These are phyloP conservation scores for Stegostoma tigrinum DNA, from an alignment of 2,113 vertebrate genomes.

Conservation along the genomic window DNA sequence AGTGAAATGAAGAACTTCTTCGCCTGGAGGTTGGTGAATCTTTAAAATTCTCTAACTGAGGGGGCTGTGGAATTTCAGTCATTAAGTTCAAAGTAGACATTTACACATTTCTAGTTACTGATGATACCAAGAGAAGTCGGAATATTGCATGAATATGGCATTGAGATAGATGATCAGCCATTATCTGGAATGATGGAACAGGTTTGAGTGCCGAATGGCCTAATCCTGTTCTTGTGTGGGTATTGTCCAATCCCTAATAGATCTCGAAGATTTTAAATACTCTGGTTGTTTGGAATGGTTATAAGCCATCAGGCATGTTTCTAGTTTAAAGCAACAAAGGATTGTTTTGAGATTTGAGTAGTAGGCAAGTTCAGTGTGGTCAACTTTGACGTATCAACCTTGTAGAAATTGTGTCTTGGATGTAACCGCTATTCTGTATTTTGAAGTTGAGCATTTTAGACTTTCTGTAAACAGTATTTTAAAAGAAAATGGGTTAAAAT, in stretches of 20 bases:
- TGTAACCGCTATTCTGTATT: background rate
- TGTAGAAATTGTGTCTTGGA: background rate
- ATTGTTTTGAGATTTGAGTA: conserved; percentile 20
- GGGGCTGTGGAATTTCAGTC: no score
- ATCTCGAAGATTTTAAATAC: background rate
- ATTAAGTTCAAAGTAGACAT: no score
- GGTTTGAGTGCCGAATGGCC: no score
- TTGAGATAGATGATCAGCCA: no score
- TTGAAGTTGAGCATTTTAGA: background rate
- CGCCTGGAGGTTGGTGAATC: no score
- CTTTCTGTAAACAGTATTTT: background rate
- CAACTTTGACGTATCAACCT: background rate
- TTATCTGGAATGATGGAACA: no score
- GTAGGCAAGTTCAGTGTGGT: background rate
- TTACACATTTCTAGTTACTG: no score
- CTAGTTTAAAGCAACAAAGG: background rate
- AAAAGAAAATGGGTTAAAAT: conserved; percentile 21
- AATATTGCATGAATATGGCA: no score
- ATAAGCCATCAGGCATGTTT: background rate
- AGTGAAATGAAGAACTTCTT: no score
- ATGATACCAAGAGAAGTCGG: no score
- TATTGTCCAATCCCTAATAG: background rate
- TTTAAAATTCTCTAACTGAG: no score
- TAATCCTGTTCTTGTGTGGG: no score
- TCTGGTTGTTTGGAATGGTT: background rate